Evolutionary conservation across 2,888 invertebrate species (phyloP), one percentile per base, ranked within the genome.

Genomic region (Drosophila quinaria): DNA sequence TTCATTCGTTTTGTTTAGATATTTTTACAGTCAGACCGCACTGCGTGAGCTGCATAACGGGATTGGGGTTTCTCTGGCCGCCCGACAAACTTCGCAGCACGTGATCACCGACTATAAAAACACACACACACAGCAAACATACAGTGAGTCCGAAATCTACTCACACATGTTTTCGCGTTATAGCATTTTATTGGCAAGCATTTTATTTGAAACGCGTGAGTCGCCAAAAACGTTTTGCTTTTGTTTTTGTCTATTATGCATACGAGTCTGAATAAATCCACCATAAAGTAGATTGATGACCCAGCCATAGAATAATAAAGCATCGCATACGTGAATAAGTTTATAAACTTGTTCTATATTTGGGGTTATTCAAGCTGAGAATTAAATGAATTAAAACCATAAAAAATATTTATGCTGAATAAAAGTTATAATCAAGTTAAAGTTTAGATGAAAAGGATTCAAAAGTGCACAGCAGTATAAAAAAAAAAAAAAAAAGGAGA

Each of bases 171-270:
- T 70, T 47, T 31, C 73, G 70, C 70, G 68, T 58, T 84, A 78
- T 78, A 80, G 80, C 83, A 78, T 88, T 84, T 84, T 84, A 88
- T 84, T 88, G 84, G 84, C 87, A 80, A 80, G 87, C 80, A 61
- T 78, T 84, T 88, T 88, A 84, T 84, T 80, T 68, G 84, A 67
- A 86, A 62, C 70, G 83, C 84, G 89, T 84, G 84, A 88, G 83
- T 68, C 67, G 70, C 80, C 69, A 64, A 59, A 49, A 65, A 69
- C 62, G 33, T 49, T 77, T 64, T 66, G 60, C 19, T 52, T 58
- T 60, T 63, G 37, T 65, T 75, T 54, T 66, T 62, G 62, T 61
- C 66, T 75, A 66, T 71, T 75, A 71, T 75, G 77, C 74, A 75
- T 59, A 63, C 44, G 55, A 56, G 55, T 44, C 11, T 41, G 51